phyloP scores from a whole-genome alignment of 2,113 vertebrate species.

The Syrrhaptes paradoxus region DNA sequence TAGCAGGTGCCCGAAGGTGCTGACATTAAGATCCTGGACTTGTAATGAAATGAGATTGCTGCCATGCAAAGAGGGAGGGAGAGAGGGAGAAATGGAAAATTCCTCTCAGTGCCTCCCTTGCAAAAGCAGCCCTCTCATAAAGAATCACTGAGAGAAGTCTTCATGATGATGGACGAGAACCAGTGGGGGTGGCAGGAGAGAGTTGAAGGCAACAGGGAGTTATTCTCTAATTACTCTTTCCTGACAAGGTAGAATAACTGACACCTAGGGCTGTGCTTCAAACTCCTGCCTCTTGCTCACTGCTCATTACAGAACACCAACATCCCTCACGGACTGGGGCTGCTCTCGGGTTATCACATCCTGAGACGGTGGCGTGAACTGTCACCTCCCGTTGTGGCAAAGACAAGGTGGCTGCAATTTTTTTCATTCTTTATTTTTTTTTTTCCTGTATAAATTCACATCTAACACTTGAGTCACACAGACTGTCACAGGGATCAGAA shows the following conservation, averaged over 20 bases:
- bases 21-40: not conserved
- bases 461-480: not conserved
- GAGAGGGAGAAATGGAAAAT: not conserved
- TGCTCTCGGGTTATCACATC: not conserved
- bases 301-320: not conserved
- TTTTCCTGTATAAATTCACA: not conserved
- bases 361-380: not conserved
- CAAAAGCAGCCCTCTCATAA: not conserved
- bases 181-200: not conserved
- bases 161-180: not conserved
- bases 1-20: not conserved
- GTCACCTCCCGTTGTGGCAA: not conserved
- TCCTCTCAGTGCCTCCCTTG: not conserved
- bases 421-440: not conserved
- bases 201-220: not conserved
- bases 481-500: not conserved
- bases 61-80: not conserved
- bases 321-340: accelerated
- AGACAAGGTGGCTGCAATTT: not conserved
- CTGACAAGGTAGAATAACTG: not conserved
- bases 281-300: not conserved
- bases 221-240: slow-evolving; percentile 1
- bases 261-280: not conserved
- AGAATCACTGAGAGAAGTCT: not conserved
- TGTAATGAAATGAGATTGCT: not conserved